Evolutionary conservation across 1,140 invertebrate species (phyloP), one percentile per base, ranked within the genome.

Genomic region (Drosophila watanabei): DNA sequence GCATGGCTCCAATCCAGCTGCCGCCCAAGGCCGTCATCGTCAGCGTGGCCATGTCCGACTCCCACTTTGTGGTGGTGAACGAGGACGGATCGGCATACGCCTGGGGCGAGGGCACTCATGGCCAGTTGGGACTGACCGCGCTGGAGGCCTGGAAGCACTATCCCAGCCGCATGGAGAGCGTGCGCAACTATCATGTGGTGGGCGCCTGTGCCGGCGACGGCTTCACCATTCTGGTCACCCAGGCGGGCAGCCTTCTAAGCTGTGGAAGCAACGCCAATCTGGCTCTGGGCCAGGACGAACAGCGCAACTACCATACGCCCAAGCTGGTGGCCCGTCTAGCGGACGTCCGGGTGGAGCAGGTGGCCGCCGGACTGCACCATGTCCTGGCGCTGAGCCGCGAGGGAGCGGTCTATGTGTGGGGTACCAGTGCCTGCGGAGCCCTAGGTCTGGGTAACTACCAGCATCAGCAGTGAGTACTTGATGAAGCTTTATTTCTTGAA

Each of bases 1-100:
- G 93, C 66, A 89, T 96, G 61, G 93, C 93, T 54, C 95, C 95
- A 0, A 93, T 95, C 20, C 93, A 94, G 20, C 92, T 96, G 52
- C 95, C 95, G 11, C 93, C 94, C 9, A 94, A 94, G 70, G 92
- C 92, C 7, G 94, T 94, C 65, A 94, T 95, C 32, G 93, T 93
- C 24, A 86, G 95, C 89, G 94, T 96, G 30, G 94, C 95, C 43
- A 94, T 95, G 35, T 95, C 96, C 57, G 94, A 94, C 48, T 95
- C 95, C 20, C 97, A 97, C 93, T 95, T 95, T 82, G 94, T 97
- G 60, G 95, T 95, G 32, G 94, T 97, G 5, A 96, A 96, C 65
- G 84, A 92, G 79, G 94, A 97, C 87, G 94, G 94, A 37, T 92
- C 95, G 14, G 96, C 97, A 16, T 97, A 95, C 85, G 94, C 95